Evolutionary conservation across 2,113 vertebrate species (phyloP).

Genomic region (Perognathus longimembris): DNA sequence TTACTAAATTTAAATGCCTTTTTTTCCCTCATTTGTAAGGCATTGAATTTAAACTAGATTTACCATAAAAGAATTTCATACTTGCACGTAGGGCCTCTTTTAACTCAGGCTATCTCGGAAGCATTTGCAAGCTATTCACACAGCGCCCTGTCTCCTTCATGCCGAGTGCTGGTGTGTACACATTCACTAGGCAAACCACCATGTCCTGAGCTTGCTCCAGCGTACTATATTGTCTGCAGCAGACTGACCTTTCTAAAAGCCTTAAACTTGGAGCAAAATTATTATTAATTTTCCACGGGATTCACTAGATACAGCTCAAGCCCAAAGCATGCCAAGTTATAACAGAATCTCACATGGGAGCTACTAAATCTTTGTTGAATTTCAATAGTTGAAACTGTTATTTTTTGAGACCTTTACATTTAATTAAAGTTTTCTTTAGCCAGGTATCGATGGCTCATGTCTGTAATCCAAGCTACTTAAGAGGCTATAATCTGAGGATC

Average conservation of each 20-base stretch:
- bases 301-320: neutral
- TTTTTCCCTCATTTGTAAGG: neutral
- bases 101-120: neutral
- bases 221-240: neutral
- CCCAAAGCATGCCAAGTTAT: neutral
- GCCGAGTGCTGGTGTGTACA: neutral
- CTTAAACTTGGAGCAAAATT: neutral
- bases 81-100: constrained; percentile 9
- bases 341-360: neutral
- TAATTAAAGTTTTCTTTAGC: neutral
- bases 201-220: neutral
- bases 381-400: neutral
- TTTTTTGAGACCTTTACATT: neutral
- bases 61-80: neutral
- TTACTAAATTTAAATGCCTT: neutral
- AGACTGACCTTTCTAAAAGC: neutral
- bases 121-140: neutral
- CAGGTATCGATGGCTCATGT: too few relatives aligned
- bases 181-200: neutral
- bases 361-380: neutral
- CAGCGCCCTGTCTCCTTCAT: neutral
- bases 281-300: neutral
- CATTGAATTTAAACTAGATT: neutral
- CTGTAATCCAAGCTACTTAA: too few relatives aligned
- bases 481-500: too few relatives aligned